Evolutionary conservation across 2,888 invertebrate genomes (phyloP), one percentile per base, ranked within the genome.

Genomic region (Leucophenga maculata): DNA sequence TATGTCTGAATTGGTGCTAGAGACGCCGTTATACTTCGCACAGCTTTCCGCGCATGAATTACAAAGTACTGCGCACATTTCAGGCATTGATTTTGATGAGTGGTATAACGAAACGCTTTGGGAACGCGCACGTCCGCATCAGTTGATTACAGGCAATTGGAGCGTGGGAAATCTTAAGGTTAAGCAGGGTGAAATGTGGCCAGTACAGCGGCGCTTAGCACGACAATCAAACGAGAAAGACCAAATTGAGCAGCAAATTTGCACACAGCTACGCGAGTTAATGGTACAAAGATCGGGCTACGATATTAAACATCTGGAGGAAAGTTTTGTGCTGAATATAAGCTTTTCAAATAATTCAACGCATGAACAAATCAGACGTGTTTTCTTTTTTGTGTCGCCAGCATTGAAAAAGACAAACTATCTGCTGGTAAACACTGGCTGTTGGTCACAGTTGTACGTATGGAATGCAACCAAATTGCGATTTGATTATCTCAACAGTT

Each of bases 81-180:
- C 88, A 44, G 88, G 88, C 1, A 88, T 91, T 22, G 85, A 90
- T 75, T 84, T 90, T 46, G 79, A 82, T 4, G 72, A 86, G 8
- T 91, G 91, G 91, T 80, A 87, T 44, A 74, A 78, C 44, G 79
- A 84, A n/a, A 80, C 86, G 1, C 72, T 91, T 1, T 87, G 87
- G 80, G 80, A 79, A 14, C 74, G 76, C 3, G 81, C 84, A 0
- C 76, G 84, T 3, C 46, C 82, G 0, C 75, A 81, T 9, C 90
- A 91, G 78, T 78, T 82, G 4, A 85, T 92, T 6, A 84, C 82
- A 11, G 90, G 90, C 6, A 87, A 88, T 39, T 92, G 91, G 91
- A 88, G 80, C 1, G 80, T 77, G 6, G 75, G 78, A 46, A 71
- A 75, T 68, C 69, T 86, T 32, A 76, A 55, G 4, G 69, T 86